Conservation (phyloP, 2,113 vertebrate species). For the Puntigrus tetrazona region DNA sequence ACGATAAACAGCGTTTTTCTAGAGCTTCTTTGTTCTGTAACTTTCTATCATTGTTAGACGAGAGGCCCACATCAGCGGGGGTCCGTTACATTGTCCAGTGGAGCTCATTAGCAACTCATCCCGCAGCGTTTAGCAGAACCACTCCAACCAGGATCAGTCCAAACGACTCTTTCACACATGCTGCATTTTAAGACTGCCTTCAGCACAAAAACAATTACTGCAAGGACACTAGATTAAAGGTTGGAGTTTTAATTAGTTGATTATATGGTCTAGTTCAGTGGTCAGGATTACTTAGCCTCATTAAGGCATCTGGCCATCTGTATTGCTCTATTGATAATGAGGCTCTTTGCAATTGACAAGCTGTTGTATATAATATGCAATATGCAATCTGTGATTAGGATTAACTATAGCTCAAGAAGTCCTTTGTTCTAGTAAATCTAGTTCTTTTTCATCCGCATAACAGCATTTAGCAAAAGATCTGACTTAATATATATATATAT, state of each 20-base stretch:
- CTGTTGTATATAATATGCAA: too few species aligned
- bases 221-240: not conserved
- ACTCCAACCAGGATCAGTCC: not conserved
- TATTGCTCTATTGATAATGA: not conserved
- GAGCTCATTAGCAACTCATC: not conserved
- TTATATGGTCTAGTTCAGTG: slow-evolving; percentile 20
- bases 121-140: not conserved
- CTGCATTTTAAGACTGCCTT: not conserved
- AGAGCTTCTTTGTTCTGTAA: not conserved
- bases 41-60: slow-evolving; percentile 24
- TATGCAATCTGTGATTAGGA: slow-evolving; percentile 14
- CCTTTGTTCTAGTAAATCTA: not conserved
- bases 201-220: slow-evolving; percentile 13
- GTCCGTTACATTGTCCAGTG: not conserved
- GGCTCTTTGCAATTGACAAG: not conserved
- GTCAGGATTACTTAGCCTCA: slow-evolving; percentile 23
- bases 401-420: not conserved
- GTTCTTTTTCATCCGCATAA: not conserved
- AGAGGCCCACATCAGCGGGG: slow-evolving; percentile 33
- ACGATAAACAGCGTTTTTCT: slow-evolving; percentile 34
- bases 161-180: not conserved
- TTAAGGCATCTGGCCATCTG: slow-evolving; percentile 25
- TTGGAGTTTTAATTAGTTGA: slow-evolving; percentile 41
- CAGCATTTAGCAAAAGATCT: not conserved
- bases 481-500: too few species aligned